These are phyloP conservation scores for Drosophila carrolli DNA, from an alignment of 1,140 invertebrate genomes.

Conservation along the genomic window DNA sequence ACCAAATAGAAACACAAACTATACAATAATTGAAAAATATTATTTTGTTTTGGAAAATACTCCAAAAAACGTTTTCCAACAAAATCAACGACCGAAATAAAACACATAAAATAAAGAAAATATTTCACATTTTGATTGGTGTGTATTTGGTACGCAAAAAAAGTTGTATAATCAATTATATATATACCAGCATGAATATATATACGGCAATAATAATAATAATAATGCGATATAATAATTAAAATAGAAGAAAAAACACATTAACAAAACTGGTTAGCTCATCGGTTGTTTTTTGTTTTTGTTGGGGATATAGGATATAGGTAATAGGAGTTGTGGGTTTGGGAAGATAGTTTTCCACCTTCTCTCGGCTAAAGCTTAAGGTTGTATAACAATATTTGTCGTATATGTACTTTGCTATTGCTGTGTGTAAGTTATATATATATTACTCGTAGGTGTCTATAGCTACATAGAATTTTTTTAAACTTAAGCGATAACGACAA, in stretches of 20 bases:
- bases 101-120: slow-evolving; percentile 48
- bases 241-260: slow-evolving; percentile 64
- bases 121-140: slow-evolving; percentile 69
- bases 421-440: slow-evolving; percentile 34
- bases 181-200: slow-evolving; percentile 37
- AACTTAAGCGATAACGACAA: slow-evolving; percentile 53
- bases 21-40: too few species aligned
- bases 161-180: slow-evolving; percentile 62
- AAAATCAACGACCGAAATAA: neutral
- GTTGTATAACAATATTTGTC: slow-evolving; percentile 57
- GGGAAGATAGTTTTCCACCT: slow-evolving; percentile 11
- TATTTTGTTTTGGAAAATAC: too few species aligned
- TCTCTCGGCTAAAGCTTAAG: slow-evolving; percentile 36
- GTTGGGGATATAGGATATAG: neutral
- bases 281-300: slow-evolving; percentile 20
- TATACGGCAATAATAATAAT: slow-evolving; percentile 41
- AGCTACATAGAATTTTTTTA: slow-evolving; percentile 31
- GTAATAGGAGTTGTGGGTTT: slow-evolving; percentile 3
- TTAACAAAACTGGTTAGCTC: slow-evolving; percentile 69
- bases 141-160: slow-evolving; percentile 79
- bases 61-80: too few species aligned
- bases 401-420: slow-evolving; percentile 40
- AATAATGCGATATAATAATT: slow-evolving; percentile 48
- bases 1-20: neutral
- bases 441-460: slow-evolving; percentile 19